Evolutionary conservation across 2,113 vertebrate species (phyloP).

Genomic region (Bucco capensis): DNA sequence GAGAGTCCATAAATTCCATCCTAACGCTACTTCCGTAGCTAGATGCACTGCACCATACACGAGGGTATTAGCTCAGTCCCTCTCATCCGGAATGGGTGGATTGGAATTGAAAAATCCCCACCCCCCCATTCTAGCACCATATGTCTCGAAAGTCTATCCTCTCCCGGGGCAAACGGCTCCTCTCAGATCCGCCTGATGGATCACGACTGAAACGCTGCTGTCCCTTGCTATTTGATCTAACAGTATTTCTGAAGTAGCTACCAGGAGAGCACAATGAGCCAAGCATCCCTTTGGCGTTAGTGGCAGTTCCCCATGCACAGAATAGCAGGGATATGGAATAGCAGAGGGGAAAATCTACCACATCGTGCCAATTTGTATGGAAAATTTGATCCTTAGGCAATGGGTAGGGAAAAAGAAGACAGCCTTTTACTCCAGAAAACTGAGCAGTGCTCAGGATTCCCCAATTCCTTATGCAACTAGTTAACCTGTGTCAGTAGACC

Average conservation of each 20-base stretch:
- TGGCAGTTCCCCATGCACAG: not conserved
- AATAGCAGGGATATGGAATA: conserved; percentile 9
- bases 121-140: conserved; percentile 64
- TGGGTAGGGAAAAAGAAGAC: conserved; percentile 26
- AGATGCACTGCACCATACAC: conserved; percentile 63
- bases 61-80: conserved; percentile 68
- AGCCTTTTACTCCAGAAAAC: not conserved
- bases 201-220: conserved; percentile 33
- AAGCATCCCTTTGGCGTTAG: conserved; percentile 29
- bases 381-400: conserved; percentile 39
- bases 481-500: not conserved
- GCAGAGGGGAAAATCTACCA: conserved; percentile 13
- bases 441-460: not conserved
- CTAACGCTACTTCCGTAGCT: conserved; percentile 69
- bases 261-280: not conserved
- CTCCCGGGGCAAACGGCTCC: conserved; percentile 58
- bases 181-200: conserved; percentile 61
- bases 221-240: conserved; percentile 31
- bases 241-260: conserved; percentile 49
- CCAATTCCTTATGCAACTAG: not conserved
- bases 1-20: conserved; percentile 70
- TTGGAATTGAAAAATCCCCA: conserved; percentile 68
- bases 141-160: conserved; percentile 70
- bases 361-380: conserved; percentile 7
- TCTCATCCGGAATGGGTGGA: conserved; percentile 71